phyloP scores from a whole-genome alignment of 2,888 invertebrate genomes.

The Nymphalis polychloros region DNA sequence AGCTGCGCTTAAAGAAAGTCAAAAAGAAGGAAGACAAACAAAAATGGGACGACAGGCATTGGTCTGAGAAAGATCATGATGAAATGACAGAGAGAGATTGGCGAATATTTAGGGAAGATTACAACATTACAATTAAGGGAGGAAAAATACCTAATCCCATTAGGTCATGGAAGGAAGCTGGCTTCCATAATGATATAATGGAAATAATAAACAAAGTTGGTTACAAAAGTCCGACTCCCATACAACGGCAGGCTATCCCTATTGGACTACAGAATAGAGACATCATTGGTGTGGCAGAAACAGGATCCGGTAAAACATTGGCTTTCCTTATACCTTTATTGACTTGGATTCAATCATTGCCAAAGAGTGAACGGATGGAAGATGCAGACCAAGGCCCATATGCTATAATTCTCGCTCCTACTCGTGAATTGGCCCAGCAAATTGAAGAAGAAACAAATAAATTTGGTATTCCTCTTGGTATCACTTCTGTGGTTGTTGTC shows the following conservation, averaged over 20 bases:
- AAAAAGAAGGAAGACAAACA: constrained; percentile 98
- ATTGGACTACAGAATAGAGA: constrained; percentile 97
- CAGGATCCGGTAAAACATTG: constrained; percentile 99
- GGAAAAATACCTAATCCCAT: constrained; percentile 98
- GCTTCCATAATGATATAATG: constrained; percentile 93
- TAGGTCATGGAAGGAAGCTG: constrained; percentile 96
- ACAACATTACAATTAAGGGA: constrained; percentile 98
- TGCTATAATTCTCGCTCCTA: constrained; percentile 99
- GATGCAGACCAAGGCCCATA: constrained; percentile 98
- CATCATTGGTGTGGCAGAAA: constrained; percentile 99
- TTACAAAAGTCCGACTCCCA: constrained; percentile 99
- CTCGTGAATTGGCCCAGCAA: constrained; percentile 99
- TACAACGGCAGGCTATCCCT: constrained; percentile 99
- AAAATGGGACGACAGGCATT: constrained; percentile 99
- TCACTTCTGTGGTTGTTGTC: constrained; percentile 98
- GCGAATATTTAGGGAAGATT: constrained; percentile 99
- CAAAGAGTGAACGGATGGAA: constrained; percentile 95
- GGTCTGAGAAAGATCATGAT: constrained; percentile 95
- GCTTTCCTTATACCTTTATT: constrained; percentile 98
- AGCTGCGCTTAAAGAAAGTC: constrained; percentile 94
- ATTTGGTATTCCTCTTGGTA: constrained; percentile 96
- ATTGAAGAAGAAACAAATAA: constrained; percentile 99
- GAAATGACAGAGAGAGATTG: constrained; percentile 99
- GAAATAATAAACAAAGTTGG: constrained; percentile 97
- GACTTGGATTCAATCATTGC: constrained; percentile 98